Percentiles rank a stretch among this genome's conserved stretches.
Conservation (phyloP, 2,888 invertebrate species). For the Petrophora chlorosata region DNA sequence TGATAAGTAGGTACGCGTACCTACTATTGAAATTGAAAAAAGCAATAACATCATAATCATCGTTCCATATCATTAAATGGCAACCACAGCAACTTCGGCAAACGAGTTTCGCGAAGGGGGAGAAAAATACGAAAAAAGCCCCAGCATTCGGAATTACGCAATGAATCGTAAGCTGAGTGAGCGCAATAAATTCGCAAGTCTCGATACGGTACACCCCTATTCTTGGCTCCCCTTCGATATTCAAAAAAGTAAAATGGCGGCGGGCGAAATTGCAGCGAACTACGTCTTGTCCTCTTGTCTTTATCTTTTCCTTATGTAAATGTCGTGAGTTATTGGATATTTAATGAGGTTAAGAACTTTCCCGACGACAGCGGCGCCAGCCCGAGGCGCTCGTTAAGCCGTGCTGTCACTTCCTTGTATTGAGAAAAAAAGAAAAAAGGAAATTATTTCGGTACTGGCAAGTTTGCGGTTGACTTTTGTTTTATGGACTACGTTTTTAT, state of each 20-base stretch:
- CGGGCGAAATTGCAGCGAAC: constrained; percentile 38
- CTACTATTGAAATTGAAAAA: constrained; percentile 12
- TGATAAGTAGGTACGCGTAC: too few relatives aligned
- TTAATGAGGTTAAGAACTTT: constrained; percentile 79
- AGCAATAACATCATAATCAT: constrained; percentile 24
- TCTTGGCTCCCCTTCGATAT: constrained; percentile 67
- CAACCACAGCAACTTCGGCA: constrained; percentile 24
- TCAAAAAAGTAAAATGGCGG: constrained; percentile 76
- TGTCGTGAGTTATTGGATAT: constrained; percentile 65
- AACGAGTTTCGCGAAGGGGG: constrained; percentile 32
- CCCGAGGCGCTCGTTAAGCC: constrained; percentile 46
- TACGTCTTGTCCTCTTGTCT: constrained; percentile 79
- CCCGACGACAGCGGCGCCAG: constrained; percentile 48
- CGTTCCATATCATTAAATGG: constrained; percentile 24
- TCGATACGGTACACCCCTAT: constrained; percentile 61
- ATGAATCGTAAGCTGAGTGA: constrained; percentile 73
- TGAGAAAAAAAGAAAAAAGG: constrained; percentile 46
- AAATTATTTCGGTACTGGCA: constrained; percentile 42
- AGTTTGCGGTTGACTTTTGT: constrained; percentile 38
- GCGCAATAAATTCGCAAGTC: constrained; percentile 70
- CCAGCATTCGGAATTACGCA: constrained; percentile 64
- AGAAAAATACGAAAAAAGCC: constrained; percentile 34
- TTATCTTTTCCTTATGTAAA: constrained; percentile 83
- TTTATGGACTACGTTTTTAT: too few relatives aligned
- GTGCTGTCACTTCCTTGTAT: constrained; percentile 48